phyloP scores from a whole-genome alignment of 2,888 invertebrate species.

The Mythimna loreyi region DNA sequence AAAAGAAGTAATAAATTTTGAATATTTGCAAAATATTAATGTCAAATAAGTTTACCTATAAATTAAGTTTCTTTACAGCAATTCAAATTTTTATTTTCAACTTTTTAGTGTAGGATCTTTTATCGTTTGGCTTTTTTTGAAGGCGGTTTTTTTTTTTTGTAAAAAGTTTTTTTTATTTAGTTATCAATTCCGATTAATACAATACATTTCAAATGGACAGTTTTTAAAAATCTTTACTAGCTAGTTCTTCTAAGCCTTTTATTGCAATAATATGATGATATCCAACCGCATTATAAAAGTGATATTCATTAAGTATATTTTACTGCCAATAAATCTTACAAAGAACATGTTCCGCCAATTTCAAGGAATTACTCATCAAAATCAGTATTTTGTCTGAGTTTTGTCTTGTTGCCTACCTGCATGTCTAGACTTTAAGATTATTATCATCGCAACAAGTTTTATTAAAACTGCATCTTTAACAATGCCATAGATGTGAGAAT shows the following conservation, averaged over 20 bases:
- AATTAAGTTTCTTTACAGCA: no score
- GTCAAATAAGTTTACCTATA: no score
- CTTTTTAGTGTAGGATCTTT: no score
- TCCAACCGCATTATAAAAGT: background rate
- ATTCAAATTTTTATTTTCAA: no score
- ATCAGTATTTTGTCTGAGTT: conserved; percentile 5
- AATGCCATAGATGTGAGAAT: background rate
- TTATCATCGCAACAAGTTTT: conserved; percentile 42
- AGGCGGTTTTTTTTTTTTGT: no score
- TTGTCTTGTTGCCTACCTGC: conserved; percentile 18
- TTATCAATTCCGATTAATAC: background rate
- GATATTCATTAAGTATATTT: background rate
- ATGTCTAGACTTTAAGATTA: conserved; percentile 26
- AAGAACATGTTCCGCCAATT: conserved; percentile 18
- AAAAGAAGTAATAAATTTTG: no score
- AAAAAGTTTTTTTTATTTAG: no score
- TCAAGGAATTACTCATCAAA: conserved; percentile 10
- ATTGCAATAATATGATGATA: background rate
- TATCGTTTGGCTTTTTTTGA: no score
- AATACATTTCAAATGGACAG: background rate
- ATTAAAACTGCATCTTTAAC: conserved; percentile 6
- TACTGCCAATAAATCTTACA: background rate
- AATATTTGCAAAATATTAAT: no score
- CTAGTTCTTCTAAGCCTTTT: background rate
- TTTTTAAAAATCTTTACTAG: background rate